Evolutionary conservation across 2,113 vertebrate genomes (phyloP), one percentile per base, ranked within the genome.

Genomic region (Pleuronectes platessa): DNA sequence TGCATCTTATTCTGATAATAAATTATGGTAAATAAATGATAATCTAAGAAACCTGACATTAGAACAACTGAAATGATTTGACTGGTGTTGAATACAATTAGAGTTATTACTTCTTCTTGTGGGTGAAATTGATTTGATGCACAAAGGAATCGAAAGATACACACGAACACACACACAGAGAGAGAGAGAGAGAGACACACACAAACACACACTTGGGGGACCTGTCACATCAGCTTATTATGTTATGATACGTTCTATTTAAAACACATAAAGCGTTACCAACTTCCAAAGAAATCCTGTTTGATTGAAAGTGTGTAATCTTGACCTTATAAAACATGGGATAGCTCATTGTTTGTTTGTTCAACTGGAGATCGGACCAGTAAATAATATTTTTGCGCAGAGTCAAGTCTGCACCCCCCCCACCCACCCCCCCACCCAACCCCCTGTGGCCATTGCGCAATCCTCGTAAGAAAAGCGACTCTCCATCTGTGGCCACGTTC

Each of bases 401-500:
- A 45, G 35, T 51, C 62, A 21, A 14, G 5, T 51, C 42, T 21
- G 70, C 27, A 31, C 14, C 27, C 40, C 40, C 31, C 27, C 27
- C 27, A 0, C 4, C 27, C 3, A 2, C 27, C 27, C 5, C 27
- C 27, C 5, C 27, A 5, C 5, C 27, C 27, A 27, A 27, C 5
- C 27, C 27, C 5, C 14, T 51, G 35, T 53, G 55, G 45, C 20
- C 54, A 40, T 78, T 85, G 76, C 78, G 74, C 64, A 85, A 72
- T 74, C 64, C 4, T 53, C 10, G 42, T 14, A 56, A 45, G 69
- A 58, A 66, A 77, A 81, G 69, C 62, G 62, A 74, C 51, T 75
- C 31, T 84, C 70, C 69, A 62, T 64, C 31, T 61, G 78, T 66
- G 73, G 71, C 81, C 77, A 21, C 54, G 76, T 15, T 78, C 27